Conservation (phyloP, 64 coral and sea anemone genomes). For the Actinia equina region DNA sequence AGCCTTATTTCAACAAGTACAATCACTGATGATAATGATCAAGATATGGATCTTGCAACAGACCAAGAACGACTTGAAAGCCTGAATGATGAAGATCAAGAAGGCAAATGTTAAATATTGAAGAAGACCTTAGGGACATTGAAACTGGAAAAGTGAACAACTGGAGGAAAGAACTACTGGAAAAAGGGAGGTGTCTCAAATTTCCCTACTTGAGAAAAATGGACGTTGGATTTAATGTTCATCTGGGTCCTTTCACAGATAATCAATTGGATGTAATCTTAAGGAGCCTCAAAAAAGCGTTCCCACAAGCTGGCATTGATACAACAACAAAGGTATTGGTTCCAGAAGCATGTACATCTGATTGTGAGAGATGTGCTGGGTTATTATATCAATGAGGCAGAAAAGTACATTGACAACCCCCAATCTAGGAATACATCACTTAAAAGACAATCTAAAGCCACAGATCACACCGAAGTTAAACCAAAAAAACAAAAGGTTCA, state of each 20-base stretch:
- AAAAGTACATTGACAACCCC: constrained; percentile 18
- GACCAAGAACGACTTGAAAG: neutral
- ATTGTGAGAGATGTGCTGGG: neutral
- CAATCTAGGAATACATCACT: constrained; percentile 2
- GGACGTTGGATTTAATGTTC: constrained; percentile 22
- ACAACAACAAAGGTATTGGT: neutral
- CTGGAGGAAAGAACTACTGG: constrained; percentile 27
- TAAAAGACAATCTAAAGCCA: constrained; percentile 8
- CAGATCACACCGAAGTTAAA: neutral
- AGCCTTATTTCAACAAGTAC: constrained; percentile 3
- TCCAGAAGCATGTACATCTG: constrained; percentile 4
- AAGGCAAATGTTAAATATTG: constrained; percentile 18
- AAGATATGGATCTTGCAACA: neutral
- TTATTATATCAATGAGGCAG: constrained; percentile 6
- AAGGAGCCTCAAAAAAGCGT: neutral
- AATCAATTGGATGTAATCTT: constrained; percentile 13
- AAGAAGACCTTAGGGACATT: constrained; percentile 7
- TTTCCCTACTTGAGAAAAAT: constrained; percentile 11
- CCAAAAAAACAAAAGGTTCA: constrained; percentile 33
- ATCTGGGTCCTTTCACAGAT: constrained; percentile 24
- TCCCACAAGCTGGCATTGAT: neutral
- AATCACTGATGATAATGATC: neutral
- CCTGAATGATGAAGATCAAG: constrained; percentile 14
- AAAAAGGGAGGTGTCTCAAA: neutral
- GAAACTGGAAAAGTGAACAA: constrained; percentile 25